Base-by-base conservation (phyloP, 64 coral and sea anemone species). In the Platygyra sinensis region DNA sequence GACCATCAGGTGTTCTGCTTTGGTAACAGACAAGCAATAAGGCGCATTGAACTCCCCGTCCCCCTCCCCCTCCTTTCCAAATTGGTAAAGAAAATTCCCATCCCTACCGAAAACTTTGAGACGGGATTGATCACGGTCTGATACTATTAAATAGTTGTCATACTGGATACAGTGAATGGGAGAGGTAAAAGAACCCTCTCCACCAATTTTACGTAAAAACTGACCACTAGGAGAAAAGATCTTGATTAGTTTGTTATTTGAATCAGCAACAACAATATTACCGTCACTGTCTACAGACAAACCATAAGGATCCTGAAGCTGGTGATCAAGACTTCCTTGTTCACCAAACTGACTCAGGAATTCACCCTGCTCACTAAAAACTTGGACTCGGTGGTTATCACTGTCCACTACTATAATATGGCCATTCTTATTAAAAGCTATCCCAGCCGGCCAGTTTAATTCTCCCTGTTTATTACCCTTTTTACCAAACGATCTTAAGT, bases 371-470 rank as follows among this genome's bases (percentile, higher is more conserved):
- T 69, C 20, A 69, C 25, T 69, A 25, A 69, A 69, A 24, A 69
- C 22, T 69, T 69, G 77, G 50, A 79, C 77, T 57, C 77, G 77
- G 77, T 79, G 77, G 52, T 80, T 80, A 15, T 29, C 14, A 60
- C 12, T 16, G 52, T 80, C 77, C 1, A 52, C 77, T 11, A 80
- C 52, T 31, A 80, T 60, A 25, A 24, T 69, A 11, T n/a, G 4
- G 0, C 22, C 25, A 13, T 61, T 31, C 1, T 80, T 80, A 60
- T 80, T 24, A 80, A 60, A 60, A 28, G 77, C 52, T 60, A 80
- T 30, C 24, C 52, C 77, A 60, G 51, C n/a, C 33, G 77, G 77
- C 0, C 0, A 30, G 5, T 80, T 30, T 12, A 80, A 80, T 25
- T 80, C 51, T 57, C 77, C 83, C 39, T 51, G 27, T 25, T 61